A percentile compares a stretch with the other conserved stretches of the same genome.
Evolutionary conservation across 2,797 vertebrate species (phyloP).

Genomic region (Cyprinodon diabolis): DNA sequence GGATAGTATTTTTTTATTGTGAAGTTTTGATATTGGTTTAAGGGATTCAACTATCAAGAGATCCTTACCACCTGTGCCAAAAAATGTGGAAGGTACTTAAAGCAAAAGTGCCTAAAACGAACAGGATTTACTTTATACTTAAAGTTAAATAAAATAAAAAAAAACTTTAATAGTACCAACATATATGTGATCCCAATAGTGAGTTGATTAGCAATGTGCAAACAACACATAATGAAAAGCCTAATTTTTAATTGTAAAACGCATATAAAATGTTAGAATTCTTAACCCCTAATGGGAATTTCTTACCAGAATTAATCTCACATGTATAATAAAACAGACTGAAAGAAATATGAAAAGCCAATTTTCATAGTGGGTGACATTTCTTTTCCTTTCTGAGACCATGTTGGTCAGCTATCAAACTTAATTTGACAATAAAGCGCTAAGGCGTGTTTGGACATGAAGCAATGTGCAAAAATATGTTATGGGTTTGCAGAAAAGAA

Average conservation of each 20-base stretch:
- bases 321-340: slow-evolving; percentile 30
- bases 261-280: slow-evolving; percentile 16
- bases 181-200: slow-evolving; percentile 22
- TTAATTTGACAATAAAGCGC: slow-evolving; percentile 61
- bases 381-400: slow-evolving; percentile 22
- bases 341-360: slow-evolving; percentile 33
- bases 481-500: slow-evolving; percentile 51
- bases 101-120: neutral
- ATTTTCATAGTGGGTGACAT: slow-evolving; percentile 45
- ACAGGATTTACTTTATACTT: neutral
- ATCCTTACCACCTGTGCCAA: neutral
- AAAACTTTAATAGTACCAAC: neutral
- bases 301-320: slow-evolving; percentile 30
- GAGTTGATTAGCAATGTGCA: slow-evolving; percentile 14
- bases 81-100: neutral
- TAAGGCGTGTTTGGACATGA: slow-evolving; percentile 48
- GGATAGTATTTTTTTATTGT: neutral
- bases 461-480: slow-evolving; percentile 53
- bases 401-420: slow-evolving; percentile 49
- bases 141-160: neutral
- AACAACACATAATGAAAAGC: slow-evolving; percentile 15
- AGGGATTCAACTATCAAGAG: neutral
- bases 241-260: slow-evolving; percentile 27
- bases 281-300: slow-evolving; percentile 40
- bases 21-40: neutral